Base-by-base conservation (phyloP, 2,113 vertebrate species). In the Vicugna pacos region DNA sequence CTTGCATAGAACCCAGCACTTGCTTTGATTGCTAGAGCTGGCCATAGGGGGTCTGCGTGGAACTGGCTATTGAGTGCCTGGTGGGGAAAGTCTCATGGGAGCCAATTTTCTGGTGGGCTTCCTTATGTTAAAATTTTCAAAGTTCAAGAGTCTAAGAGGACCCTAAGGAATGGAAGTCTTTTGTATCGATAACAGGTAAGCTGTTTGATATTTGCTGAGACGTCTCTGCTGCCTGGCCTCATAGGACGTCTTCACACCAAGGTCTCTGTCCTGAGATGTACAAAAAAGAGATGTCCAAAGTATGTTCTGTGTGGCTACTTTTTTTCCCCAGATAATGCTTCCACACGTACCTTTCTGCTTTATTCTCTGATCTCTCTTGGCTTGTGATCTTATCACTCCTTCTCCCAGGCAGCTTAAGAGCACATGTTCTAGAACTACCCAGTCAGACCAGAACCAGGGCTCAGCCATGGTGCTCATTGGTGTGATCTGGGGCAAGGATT, bases 101-200 rank as follows among this genome's bases (percentile, higher is more conserved):
- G 35, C 46, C 19, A 28, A 2, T 7, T 54, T 76, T 81, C 32
- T 4, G 48, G 4, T 52, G 1, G 15, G 5, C n/a, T 83, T 75
- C 15, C 58, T 91, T 81, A 24, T 70, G 6, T 32, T 76, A 64
- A 89, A 58, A 92, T 92, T n/a, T 83, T 93, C 8, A 30, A 48
- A 76, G 87, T 80, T 67, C 22, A 58, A 35, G 50, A 79, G 42
- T 67, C n/a, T 67, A 54, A 83, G 91, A 54, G 52, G 11, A 52
- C 48, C 5, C 3, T 5, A 20, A 15, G 58, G 22, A 32, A 1
- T 42, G 48, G 50, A 28, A 35, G 20, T 11, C 89, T 82, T 88
- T 60, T 70, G 79, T 38, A 30, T 32, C 13, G 48, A 3, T n/a
- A 46, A 13, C 38, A 60, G 38, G 13, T 84, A 89, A 65, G 60